Conservation (phyloP, 2,113 vertebrate genomes). For the Gnathonemus echidnorhynchus region DNA sequence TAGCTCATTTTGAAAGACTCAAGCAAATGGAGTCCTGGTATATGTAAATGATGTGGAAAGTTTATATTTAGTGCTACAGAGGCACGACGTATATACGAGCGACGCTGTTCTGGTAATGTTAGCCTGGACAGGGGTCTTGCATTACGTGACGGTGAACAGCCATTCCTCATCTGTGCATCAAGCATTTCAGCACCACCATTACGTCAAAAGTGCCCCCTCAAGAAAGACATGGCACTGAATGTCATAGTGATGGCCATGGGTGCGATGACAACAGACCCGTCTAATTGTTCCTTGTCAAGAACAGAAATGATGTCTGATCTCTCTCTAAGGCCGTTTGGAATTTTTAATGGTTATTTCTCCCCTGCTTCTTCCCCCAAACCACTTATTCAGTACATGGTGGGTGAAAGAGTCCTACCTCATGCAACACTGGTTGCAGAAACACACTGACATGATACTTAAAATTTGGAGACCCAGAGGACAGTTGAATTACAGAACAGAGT, state of each 20-base stretch:
- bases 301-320: neutral
- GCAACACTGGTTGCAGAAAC: neutral
- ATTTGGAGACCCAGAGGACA: neutral
- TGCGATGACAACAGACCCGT: neutral
- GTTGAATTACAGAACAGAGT: neutral
- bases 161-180: neutral
- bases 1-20: slow-evolving; percentile 9
- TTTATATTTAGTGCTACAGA: neutral
- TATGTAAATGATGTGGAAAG: slow-evolving; percentile 12
- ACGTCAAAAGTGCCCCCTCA: neutral
- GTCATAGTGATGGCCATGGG: neutral
- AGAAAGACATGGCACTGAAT: neutral
- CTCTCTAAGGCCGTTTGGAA: neutral
- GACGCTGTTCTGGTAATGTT: neutral
- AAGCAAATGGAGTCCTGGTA: neutral
- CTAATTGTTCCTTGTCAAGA: neutral
- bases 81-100: neutral
- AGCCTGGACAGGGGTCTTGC: neutral
- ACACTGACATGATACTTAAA: neutral
- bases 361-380: neutral
- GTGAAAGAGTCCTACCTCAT: neutral
- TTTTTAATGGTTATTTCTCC: neutral
- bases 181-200: neutral
- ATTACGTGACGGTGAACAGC: neutral
- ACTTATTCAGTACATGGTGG: neutral